phyloP scores from a whole-genome alignment of 2,888 invertebrate genomes.

The Epiblema foenella region DNA sequence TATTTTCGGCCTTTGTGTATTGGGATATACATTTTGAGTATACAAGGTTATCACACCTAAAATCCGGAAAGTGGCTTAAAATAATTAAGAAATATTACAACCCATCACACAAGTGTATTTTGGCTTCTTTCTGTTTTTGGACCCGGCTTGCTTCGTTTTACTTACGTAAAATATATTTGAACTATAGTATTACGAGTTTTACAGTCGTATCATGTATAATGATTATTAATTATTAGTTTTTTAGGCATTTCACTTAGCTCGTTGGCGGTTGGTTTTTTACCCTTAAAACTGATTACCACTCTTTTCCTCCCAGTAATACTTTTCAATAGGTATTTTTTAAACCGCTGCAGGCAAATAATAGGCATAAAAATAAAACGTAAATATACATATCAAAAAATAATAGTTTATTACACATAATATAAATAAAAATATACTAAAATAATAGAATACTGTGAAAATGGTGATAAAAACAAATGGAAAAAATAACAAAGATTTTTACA shows the following conservation, averaged over 20 bases:
- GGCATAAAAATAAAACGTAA: constrained; percentile 44
- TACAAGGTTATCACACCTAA: neutral
- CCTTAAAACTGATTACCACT: no score
- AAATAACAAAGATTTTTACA: constrained; percentile 9
- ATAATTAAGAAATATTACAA: neutral
- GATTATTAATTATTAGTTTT: no score
- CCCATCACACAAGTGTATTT: neutral
- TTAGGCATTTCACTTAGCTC: no score
- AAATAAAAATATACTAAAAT: constrained; percentile 25
- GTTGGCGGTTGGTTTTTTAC: no score
- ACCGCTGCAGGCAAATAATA: neutral
- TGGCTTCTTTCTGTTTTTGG: no score
- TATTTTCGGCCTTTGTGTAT: neutral
- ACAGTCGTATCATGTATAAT: no score
- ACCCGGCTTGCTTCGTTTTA: no score
- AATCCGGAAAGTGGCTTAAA: neutral
- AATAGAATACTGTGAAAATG: constrained; percentile 23
- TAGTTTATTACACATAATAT: constrained; percentile 37
- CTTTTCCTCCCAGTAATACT: neutral
- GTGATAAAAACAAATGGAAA: neutral
- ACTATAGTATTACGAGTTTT: no score
- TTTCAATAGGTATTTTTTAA: neutral
- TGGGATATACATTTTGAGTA: neutral
- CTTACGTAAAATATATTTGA: no score
- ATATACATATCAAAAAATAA: constrained; percentile 33